Conservation (phyloP, 2,797 vertebrate genomes). For the Falco rusticolus region DNA sequence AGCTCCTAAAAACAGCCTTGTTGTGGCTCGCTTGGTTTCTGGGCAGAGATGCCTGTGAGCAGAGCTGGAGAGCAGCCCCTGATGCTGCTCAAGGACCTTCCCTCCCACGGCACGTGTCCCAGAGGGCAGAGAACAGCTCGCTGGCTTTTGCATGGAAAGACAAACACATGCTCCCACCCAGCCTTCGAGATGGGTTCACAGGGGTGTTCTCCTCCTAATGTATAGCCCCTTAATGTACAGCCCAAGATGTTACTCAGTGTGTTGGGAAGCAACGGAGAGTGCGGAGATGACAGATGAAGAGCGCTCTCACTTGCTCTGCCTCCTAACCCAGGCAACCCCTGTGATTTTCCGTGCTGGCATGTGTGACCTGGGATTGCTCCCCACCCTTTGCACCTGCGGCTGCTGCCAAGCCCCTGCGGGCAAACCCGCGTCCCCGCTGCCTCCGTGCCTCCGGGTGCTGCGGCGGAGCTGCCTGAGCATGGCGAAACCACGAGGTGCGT, state of each 20-base stretch:
- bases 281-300: not conserved
- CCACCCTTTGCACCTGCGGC: not conserved
- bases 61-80: not conserved
- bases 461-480: not conserved
- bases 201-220: not conserved
- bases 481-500: not conserved
- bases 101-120: fast-evolving
- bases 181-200: not conserved
- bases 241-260: fast-evolving
- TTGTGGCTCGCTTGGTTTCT: not conserved
- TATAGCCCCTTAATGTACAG: not conserved
- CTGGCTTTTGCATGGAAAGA: not conserved
- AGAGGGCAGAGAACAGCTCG: not conserved
- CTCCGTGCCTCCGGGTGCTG: not conserved
- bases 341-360: constrained; percentile 58
- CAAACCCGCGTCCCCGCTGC: constrained; percentile 1
- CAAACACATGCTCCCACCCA: not conserved
- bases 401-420: constrained; percentile 54
- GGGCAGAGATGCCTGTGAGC: not conserved
- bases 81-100: not conserved
- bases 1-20: not conserved
- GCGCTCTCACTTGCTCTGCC: not conserved
- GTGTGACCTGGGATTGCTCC: not conserved
- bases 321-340: not conserved
- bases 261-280: not conserved